Base-by-base conservation (phyloP, 2,113 vertebrate genomes). In the Paradisaea rubra region DNA sequence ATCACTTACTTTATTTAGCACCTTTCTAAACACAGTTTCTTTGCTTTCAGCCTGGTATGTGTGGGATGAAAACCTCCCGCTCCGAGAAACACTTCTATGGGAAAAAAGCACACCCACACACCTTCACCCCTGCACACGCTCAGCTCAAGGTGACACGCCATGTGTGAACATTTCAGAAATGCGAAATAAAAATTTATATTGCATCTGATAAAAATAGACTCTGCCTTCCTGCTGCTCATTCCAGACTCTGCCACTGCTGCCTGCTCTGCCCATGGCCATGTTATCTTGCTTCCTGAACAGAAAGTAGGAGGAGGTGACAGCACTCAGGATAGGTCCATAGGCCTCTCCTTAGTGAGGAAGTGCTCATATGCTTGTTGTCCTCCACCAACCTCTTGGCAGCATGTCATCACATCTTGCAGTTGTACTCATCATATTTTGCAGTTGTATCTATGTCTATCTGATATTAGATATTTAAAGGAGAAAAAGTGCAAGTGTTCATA, bases 1-100 rank as follows among this genome's bases (percentile, higher is more conserved):
- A 50, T 28, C 80, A 53, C 27, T 73, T 88, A 10, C 92, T 90
- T 95, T 93, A 88, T 95, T 96, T 87, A 96, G 70, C 73, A 81
- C 28, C 42, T 85, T 88, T 66, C 74, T 80, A 66, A 88, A 59
- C 69, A 77, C 17, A 53, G 24, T 83, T 78, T 56, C 80, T 93
- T 78, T 89, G 70, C 88, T 93, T 88, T 91, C 88, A 96, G 85
- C 42, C 37, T 66, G 31, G 27, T 83, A 33, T 0, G 0, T 1
- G 66, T 86, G 53, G 85, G 88, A 72, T 54, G 76, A 72, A 52
- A 87, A 66, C 60, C 82, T 88, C 86, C 68, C 5, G 0, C 81
- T 86, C 84, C 4, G 5, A 93, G 56, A 84, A 94, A 49, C 49
- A n/a, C 41, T 87, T 89, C 56, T 45, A 12, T 0, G 1, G 64